Base-by-base conservation (phyloP, 2,113 vertebrate species). In the Phaethornis superciliosus region DNA sequence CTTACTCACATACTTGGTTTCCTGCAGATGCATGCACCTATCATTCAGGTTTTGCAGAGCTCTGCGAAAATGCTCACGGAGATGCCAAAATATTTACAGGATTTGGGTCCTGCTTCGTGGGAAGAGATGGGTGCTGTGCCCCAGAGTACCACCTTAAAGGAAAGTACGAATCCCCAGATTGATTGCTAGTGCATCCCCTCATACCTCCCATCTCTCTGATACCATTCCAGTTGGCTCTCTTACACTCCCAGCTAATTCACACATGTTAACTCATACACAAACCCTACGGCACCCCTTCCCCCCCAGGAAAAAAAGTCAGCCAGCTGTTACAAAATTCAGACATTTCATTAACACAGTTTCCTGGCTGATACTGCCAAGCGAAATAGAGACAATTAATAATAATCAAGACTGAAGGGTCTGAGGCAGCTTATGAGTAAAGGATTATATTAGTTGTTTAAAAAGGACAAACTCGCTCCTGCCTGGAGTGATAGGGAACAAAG, bases 311-410 rank as follows among this genome's bases (percentile, higher is more conserved):
- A 82, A 93, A 92, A 93, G 75, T 81, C 89, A 94, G 70, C 58
- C 70, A 95, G 92, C 63, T 96, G 86, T 85, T 93, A 88, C 24
- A 94, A 67, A 91, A 94, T 94, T 80, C 88, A 85, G 92, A 78
- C 60, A 88, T 89, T 94, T 92, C 77, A 87, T 88, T 92, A 96
- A 88, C 72, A 81, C 47, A 74, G 80, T 88, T 95, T 94, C 88
- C 63, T 89, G 69, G 70, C 58, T 81, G 82, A 84, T 78, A 79
- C 47, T 76, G 94, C 75, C 74, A 96, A 93, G 85, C 60, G 95
- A 96, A 97, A 96, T 18, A 90, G 51, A 95, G 81, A 46, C 59
- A 91, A 92, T 91, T 81, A 94, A 92, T 91, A 95, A 91, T 67
- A 68, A 96, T 80, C 67, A 82, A 59, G 93, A 90, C 42, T 75